Conservation (phyloP, 2,113 vertebrate species). For the Sisor rabdophorus region DNA sequence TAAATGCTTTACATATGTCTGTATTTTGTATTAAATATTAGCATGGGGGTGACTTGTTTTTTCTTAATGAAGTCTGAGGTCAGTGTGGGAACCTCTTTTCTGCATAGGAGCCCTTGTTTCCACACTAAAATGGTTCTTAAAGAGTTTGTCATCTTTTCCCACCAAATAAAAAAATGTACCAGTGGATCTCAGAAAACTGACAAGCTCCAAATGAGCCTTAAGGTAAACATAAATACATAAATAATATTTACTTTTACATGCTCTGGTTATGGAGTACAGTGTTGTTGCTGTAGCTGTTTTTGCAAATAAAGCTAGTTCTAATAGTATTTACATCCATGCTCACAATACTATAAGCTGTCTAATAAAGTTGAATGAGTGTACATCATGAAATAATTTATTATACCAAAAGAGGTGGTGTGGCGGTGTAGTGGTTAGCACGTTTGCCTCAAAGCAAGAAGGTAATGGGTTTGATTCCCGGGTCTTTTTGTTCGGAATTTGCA, state of each 20-base stretch:
- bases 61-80: constrained; percentile 20
- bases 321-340: neutral
- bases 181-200: constrained; percentile 23
- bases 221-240: too few species aligned
- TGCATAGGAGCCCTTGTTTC: constrained; percentile 17
- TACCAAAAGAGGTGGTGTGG: neutral
- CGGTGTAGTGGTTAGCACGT: too few species aligned
- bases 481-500: too few species aligned
- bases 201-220: constrained; percentile 63
- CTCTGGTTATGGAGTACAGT: neutral
- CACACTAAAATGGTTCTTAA: neutral
- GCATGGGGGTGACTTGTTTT: neutral
- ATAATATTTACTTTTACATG: constrained; percentile 1
- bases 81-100: neutral
- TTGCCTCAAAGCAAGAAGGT: too few species aligned
- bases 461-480: too few species aligned
- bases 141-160: neutral
- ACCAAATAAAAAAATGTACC: constrained; percentile 20
- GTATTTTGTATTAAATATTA: neutral
- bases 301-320: neutral
- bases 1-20: neutral
- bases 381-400: neutral
- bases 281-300: neutral
- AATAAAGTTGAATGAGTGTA: too few species aligned
- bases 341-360: neutral